A percentile compares a stretch with the other conserved stretches of the same genome.
Conservation (phyloP, 2,113 vertebrate genomes). For the Dasyurus viverrinus region DNA sequence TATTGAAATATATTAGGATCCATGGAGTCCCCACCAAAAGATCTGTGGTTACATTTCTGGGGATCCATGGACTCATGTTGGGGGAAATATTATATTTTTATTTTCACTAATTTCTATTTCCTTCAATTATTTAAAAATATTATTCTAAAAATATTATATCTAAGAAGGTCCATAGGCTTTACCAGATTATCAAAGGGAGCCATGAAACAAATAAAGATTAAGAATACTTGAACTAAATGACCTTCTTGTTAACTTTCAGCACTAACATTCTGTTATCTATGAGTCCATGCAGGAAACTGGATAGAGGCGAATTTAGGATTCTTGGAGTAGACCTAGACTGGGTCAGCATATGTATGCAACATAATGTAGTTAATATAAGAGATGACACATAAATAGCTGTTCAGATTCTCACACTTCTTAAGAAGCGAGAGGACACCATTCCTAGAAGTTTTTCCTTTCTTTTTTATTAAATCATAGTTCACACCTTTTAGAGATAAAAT, state of each 20-base stretch:
- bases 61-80: not conserved
- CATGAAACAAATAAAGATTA: not conserved
- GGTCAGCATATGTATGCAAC: conserved; percentile 57
- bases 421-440: conserved; percentile 83
- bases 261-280: not conserved
- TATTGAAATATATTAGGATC: not conserved
- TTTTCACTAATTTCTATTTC: not conserved
- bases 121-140: not conserved
- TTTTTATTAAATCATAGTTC: conserved; percentile 71
- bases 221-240: not conserved
- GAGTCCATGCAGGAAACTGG: not conserved
- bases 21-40: not conserved
- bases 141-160: no score
- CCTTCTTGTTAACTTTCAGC: not conserved
- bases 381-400: conserved; percentile 83
- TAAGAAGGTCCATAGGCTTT: not conserved
- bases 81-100: not conserved
- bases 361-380: conserved; percentile 83
- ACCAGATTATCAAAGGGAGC: not conserved
- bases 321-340: not conserved
- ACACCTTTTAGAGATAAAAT: conserved; percentile 83
- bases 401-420: conserved; percentile 84
- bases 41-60: not conserved
- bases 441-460: conserved; percentile 78
- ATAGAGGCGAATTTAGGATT: not conserved